A percentile compares a stretch with the other conserved stretches of the same genome.
These are phyloP conservation scores for Diplolepis rosae DNA, from an alignment of 2,888 invertebrate genomes.

Conservation along the genomic window DNA sequence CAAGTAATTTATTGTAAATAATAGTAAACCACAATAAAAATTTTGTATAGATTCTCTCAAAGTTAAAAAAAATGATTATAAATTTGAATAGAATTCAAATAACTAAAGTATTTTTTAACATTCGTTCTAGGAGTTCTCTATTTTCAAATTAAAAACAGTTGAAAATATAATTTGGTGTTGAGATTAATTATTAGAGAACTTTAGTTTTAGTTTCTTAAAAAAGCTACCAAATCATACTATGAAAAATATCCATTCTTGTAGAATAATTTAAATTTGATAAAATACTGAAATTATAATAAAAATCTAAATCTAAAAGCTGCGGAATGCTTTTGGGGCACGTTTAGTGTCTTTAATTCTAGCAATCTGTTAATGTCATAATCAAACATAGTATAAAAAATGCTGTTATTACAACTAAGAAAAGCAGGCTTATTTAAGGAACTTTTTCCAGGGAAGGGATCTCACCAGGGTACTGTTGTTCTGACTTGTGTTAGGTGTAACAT, in stretches of 20 bases:
- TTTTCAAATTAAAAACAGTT: too few relatives aligned
- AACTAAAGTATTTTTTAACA: too few relatives aligned
- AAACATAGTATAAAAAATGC: neutral
- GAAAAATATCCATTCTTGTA: neutral
- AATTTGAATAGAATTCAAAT: too few relatives aligned
- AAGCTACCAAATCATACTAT: too few relatives aligned
- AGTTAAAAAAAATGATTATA: too few relatives aligned
- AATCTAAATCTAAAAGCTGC: neutral
- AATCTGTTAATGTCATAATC: neutral
- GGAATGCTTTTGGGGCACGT: neutral
- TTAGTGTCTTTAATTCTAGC: neutral
- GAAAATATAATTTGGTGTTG: too few relatives aligned
- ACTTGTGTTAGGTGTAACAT: conserved; percentile 71
- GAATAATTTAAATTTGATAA: neutral
- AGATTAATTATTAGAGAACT: too few relatives aligned
- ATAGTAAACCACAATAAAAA: neutral
- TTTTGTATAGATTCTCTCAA: neutral
- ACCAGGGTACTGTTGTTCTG: conserved; percentile 84
- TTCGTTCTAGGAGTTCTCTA: too few relatives aligned
- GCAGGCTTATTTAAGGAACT: conserved; percentile 23
- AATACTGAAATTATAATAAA: neutral
- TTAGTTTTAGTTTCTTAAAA: too few relatives aligned
- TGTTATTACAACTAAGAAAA: neutral
- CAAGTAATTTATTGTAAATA: conserved; percentile 11
- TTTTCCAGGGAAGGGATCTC: conserved; percentile 71